phyloP scores from a whole-genome alignment of 2,113 vertebrate species.

The Rhinopomastus cyanomelas region DNA sequence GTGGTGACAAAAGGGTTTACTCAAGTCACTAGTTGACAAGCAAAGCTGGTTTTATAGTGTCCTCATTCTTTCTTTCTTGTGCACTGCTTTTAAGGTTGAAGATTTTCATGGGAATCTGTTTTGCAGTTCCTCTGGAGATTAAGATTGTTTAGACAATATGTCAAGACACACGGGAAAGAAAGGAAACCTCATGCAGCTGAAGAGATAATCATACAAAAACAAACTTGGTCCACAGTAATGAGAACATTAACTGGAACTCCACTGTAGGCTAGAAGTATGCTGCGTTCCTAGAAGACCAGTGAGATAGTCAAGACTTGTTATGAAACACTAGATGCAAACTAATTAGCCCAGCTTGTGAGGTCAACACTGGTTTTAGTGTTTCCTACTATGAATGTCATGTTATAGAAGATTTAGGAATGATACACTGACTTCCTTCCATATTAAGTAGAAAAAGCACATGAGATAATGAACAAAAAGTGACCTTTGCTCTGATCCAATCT shows the following conservation, averaged over 20 bases:
- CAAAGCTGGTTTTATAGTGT: not conserved
- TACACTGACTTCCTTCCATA: not conserved
- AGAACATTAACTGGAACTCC: not conserved
- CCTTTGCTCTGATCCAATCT: not conserved
- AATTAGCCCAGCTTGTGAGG: not conserved
- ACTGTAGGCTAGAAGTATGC: not conserved
- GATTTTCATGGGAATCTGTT: constrained; percentile 37
- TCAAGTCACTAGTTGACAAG: not conserved
- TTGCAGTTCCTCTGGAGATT: constrained; percentile 14
- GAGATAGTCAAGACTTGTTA: not conserved
- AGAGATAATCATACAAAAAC: constrained; percentile 6
- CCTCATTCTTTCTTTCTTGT: not conserved
- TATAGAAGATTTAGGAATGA: not conserved
- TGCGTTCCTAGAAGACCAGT: not conserved
- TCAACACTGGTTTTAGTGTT: not conserved
- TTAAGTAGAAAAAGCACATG: not conserved
- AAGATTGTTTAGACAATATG: constrained; percentile 17
- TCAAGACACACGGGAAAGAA: not conserved
- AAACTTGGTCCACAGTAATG: not conserved
- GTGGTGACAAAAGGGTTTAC: not conserved
- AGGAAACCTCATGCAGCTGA: constrained; percentile 31
- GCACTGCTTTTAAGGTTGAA: not conserved
- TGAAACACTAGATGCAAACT: not conserved
- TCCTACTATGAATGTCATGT: not conserved
- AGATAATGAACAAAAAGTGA: not conserved